phyloP scores from a whole-genome alignment of 2,888 invertebrate species.

The Formica aserva region DNA sequence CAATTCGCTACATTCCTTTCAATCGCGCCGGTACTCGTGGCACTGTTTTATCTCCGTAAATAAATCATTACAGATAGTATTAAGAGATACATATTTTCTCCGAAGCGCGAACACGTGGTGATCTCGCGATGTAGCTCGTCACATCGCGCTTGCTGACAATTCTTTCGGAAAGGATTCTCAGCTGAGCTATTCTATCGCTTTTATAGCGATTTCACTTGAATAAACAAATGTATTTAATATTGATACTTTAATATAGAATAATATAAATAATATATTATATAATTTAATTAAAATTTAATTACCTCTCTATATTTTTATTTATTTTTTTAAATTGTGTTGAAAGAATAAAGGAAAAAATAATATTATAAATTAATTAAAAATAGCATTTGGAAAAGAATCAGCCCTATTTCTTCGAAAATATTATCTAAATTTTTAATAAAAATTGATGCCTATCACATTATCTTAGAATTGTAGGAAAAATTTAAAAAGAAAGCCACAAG shows the following conservation, averaged over 20 bases:
- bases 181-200: background rate
- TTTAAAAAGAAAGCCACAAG: background rate
- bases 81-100: constrained; percentile 49
- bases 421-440: background rate
- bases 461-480: background rate
- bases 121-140: constrained; percentile 15
- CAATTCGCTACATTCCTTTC: constrained; percentile 69
- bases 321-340: background rate
- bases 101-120: constrained; percentile 30
- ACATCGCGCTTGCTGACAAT: background rate
- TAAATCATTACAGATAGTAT: constrained; percentile 51
- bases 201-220: background rate
- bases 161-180: constrained; percentile 14
- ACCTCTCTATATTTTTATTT: background rate
- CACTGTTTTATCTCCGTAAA: constrained; percentile 49
- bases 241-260: background rate
- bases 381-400: background rate
- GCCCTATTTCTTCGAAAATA: background rate
- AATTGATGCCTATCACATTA: background rate
- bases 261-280: no score
- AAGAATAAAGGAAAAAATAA: background rate
- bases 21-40: constrained; percentile 49
- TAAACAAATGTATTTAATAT: background rate
- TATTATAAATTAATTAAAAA: background rate
- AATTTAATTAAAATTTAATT: background rate